phyloP scores from a whole-genome alignment of 2,888 invertebrate genomes.

The Noctua pronuba region DNA sequence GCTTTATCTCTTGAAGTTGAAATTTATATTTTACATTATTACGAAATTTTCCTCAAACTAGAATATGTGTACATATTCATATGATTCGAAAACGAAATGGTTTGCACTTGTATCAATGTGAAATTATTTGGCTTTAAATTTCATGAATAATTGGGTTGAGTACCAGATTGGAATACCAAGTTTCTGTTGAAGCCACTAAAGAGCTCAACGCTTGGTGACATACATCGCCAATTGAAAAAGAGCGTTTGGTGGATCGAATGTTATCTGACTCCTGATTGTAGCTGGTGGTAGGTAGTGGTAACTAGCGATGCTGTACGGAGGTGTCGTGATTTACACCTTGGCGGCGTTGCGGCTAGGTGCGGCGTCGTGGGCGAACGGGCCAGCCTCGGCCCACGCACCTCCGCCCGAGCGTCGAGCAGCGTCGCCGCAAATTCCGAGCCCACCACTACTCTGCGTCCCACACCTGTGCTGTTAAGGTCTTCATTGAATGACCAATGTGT shows the following conservation, averaged over 20 bases:
- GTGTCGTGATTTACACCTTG: conserved; percentile 81
- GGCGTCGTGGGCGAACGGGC: conserved; percentile 86
- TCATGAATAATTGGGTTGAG: background rate
- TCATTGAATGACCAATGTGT: conserved; percentile 43
- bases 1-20: background rate
- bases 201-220: background rate
- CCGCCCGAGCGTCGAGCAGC: conserved; percentile 74
- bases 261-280: conserved; percentile 35
- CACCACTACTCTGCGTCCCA: conserved; percentile 74
- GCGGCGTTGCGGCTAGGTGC: conserved; percentile 85
- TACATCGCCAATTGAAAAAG: conserved; percentile 5
- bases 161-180: background rate
- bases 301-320: conserved; percentile 66
- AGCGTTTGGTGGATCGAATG: conserved; percentile 22
- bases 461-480: conserved; percentile 69
- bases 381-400: conserved; percentile 76
- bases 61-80: background rate
- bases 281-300: conserved; percentile 57
- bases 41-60: background rate
- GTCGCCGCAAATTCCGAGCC: conserved; percentile 86
- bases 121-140: background rate
- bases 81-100: background rate
- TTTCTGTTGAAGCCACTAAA: background rate
- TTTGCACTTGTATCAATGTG: background rate
- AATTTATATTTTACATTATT: background rate